Evolutionary conservation across 2,113 vertebrate genomes (phyloP).

Genomic region (Eurypyga helias): DNA sequence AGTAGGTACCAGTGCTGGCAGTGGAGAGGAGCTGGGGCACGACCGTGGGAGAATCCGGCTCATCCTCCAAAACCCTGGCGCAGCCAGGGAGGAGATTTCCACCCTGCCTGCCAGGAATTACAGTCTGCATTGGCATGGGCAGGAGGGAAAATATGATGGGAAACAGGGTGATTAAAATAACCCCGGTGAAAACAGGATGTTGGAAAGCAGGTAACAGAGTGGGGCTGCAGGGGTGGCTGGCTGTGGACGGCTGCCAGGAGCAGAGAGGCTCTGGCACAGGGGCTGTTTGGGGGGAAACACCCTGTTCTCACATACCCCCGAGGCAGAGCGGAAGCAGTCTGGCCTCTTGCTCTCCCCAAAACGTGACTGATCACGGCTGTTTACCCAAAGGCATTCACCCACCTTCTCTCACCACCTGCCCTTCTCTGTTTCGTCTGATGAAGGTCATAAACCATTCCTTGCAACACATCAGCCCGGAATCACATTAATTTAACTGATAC

Average conservation of each 20-base stretch:
- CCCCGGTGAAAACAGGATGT: neutral
- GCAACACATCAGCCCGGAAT: neutral
- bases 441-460: constrained; percentile 2
- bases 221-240: neutral
- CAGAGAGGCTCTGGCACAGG: neutral
- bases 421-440: neutral
- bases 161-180: constrained; percentile 24
- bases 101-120: neutral
- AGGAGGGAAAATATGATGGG: constrained; percentile 12
- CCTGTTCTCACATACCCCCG: neutral
- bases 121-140: neutral
- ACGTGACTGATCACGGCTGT: neutral
- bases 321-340: neutral
- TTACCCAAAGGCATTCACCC: neutral
- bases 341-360: neutral
- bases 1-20: neutral
- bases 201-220: neutral
- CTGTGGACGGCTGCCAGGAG: neutral
- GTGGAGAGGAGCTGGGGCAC: rapidly evolving
- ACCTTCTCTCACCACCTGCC: neutral
- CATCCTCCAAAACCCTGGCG: neutral
- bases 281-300: neutral
- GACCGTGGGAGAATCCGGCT: neutral
- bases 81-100: neutral
- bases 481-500: neutral